These are phyloP conservation scores for Chydorus sphaericus DNA, from an alignment of 2,888 invertebrate species.

Conservation along the genomic window DNA sequence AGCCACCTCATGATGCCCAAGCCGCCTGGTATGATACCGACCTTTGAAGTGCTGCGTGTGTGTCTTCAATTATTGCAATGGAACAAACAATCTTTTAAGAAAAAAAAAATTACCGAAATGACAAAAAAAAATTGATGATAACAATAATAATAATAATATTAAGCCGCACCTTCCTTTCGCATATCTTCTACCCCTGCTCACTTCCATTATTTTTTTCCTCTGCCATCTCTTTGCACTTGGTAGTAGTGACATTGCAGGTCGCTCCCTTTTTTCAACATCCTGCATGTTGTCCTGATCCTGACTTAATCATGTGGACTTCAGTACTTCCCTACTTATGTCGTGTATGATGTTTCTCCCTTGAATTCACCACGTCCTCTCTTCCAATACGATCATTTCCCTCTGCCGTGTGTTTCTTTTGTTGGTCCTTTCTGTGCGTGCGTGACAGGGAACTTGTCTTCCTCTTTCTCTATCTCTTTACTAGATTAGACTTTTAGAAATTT, in stretches of 20 bases:
- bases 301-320: conserved; percentile 2
- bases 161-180: not conserved
- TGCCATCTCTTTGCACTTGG: not conserved
- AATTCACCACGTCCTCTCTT: not conserved
- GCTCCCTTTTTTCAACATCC: not conserved
- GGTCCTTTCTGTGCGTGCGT: not conserved
- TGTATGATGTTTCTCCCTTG: not conserved
- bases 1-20: conserved; percentile 76
- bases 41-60: conserved; percentile 42
- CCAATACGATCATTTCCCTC: not conserved
- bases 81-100: too few species aligned
- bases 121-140: not conserved
- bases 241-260: conserved; percentile 4
- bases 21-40: conserved; percentile 98
- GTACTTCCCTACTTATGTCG: not conserved
- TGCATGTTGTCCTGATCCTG: conserved; percentile 3
- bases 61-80: too few species aligned
- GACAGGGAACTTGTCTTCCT: conserved; percentile 4
- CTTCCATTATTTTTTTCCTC: not conserved
- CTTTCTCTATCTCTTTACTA: not conserved
- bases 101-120: too few species aligned
- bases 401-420: not conserved
- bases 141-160: not conserved
- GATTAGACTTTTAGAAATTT: not conserved
- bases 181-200: too few species aligned